Base-by-base conservation (phyloP, 2,113 vertebrate genomes). In the Campylomormyrus tamandua region DNA sequence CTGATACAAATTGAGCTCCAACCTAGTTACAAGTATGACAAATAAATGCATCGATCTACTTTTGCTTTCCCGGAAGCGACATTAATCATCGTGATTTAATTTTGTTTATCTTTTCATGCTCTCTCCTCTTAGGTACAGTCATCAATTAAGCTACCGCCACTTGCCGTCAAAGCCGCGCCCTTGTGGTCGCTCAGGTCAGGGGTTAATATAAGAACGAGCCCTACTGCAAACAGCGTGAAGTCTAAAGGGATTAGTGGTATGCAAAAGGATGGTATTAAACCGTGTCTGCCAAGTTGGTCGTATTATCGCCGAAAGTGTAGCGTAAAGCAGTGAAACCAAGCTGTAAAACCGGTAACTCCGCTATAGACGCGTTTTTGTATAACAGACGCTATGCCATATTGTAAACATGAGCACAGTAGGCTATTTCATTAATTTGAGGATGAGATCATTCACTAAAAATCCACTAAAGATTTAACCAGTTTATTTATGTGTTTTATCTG, bases 131-230 rank as follows among this genome's bases (percentile, higher is more conserved):
- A 89, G 49, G 89, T 27, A 83, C 39, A 87, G 77, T 89, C 92
- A 92, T 93, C 91, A 92, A 89, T 93, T 93, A 92, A 89, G 84
- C 80, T 80, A 88, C 86, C 46, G 53, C 90, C 90, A 88, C 66
- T 90, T 58, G 83, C 88, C 19, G 80, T 90, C 89, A 80, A 49
- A 87, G 77, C 56, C 56, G 49, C 49, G 89, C 88, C 90, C 92
- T 58, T 42, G 88, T 77, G 56, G 89, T 88, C 77, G 5, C 31
- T 11, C 17, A 52, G 91, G 92, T 92, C 90, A 74, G 24, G 88
- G 92, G 93, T 92, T 93, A 93, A 93, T 92, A 93, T 93, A 93
- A 93, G 92, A 93, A 92, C 88, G 90, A 91, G 90, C 89, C 90
- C 89, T 89, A 91, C 92, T 90, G 83, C 89, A 92, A 93, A 92